Base-by-base conservation (phyloP, 2,888 invertebrate genomes). In the Nomada ferruginata region DNA sequence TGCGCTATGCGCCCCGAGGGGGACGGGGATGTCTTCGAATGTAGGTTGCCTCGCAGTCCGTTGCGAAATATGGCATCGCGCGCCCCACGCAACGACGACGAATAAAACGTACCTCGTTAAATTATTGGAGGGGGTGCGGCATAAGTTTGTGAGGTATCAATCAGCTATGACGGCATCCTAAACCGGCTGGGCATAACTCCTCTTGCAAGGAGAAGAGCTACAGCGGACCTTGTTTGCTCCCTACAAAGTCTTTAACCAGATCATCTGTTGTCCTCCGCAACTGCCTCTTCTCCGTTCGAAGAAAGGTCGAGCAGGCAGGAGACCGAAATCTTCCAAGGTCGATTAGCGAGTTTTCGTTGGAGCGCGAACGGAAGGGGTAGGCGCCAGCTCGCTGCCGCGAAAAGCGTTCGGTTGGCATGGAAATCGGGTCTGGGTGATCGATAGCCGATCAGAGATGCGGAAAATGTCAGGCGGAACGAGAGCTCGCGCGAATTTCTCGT, bases 61-160 rank as follows among this genome's bases (percentile, higher is more conserved):
- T 78, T 78, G 68, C 78, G 42, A 78, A 68, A 78, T 18, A 29
- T 50, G 60, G 52, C 60, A 53, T 57, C 15, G 36, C n/a, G 36
- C 68, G 69, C 44, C 42, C 52, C 75, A 18, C 29, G 77, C 76
- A 66, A 77, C 76, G 77, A 68, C 68, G 78, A 13, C 0, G 77
- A 50, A 42, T 50, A 44, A 20, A 20, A 20, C 0, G 0, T 20
- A 20, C 20, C 20, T 20, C 20, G 1, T 20, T 20, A 20, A 20
- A 20, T 20, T 20, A 20, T 20, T 20, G 20, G 20, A 20, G 20
- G 20, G 20, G 20, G 20, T 20, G 20, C 20, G 0, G 20, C 20
- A 20, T 20, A 20, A 20, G 20, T 20, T 20, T 20, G 0, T 20
- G 1, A 20, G 20, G 20, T 20, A 20, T 20, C 20, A 20, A 20